A percentile compares a stretch with the other conserved stretches of the same genome.
Conservation (phyloP, 2,797 vertebrate genomes). For the Eupleurogrammus muticus region DNA sequence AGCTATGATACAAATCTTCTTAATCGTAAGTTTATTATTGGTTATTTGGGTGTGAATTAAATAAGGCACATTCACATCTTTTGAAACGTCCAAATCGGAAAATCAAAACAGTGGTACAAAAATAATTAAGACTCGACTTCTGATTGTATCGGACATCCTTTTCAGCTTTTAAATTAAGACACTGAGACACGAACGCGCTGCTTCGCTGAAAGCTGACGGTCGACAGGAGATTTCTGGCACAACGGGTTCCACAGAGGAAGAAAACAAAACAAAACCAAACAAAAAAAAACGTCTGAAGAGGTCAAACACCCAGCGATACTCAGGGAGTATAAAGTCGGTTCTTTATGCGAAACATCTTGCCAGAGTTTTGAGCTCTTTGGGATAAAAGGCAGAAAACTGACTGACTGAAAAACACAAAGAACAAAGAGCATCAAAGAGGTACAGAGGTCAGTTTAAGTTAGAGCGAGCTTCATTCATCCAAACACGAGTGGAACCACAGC, state of each 20-base stretch:
- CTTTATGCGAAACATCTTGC: no score
- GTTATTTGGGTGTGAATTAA: slow-evolving; percentile 73
- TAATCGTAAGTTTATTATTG: slow-evolving; percentile 58
- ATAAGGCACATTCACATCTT: slow-evolving; percentile 81
- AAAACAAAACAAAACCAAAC: no score
- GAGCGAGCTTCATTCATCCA: not conserved
- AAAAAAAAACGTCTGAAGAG: no score
- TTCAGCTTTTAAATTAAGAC: slow-evolving; percentile 12
- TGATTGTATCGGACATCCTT: slow-evolving; percentile 24
- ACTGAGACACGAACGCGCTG: slow-evolving; percentile 3
- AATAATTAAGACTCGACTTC: slow-evolving; percentile 57
- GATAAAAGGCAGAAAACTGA: no score
- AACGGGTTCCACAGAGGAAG: no score
- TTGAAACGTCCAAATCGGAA: slow-evolving; percentile 60
- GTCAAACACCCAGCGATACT: no score
- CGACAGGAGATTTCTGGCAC: no score
- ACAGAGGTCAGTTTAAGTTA: not conserved
- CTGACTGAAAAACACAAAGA: not conserved
- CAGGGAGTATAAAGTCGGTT: no score
- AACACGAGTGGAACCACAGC: not conserved
- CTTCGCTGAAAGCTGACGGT: not conserved
- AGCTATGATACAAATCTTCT: not conserved
- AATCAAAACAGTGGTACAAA: slow-evolving; percentile 64
- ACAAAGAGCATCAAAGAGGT: not conserved
- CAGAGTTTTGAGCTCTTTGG: no score